Base-by-base conservation (phyloP, 2,113 vertebrate species). In the Notothenia coriiceps region DNA sequence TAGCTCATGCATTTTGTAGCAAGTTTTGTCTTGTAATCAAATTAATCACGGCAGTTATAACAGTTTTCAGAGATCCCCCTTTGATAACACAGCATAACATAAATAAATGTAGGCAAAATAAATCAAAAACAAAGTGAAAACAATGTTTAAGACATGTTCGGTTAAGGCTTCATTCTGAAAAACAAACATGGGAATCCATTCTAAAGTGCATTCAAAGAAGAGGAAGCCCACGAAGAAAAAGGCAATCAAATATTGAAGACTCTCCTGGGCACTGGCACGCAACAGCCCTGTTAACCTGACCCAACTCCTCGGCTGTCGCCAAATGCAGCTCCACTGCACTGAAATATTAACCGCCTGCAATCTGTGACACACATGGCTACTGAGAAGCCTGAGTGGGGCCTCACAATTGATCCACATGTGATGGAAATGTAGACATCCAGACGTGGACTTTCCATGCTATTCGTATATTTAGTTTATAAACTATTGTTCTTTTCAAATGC, bases 301-400 rank as follows among this genome's bases (percentile, higher is more conserved):
- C 92, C 84, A 80, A 56, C 72, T 92, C 63, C 33, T 60, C 50
- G 74, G 83, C 75, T 80, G 87, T 83, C 72, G 80, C 84, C 77
- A 89, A 92, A 90, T 89, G 74, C 85, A 87, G 81, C 83, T 80
- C 66, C 74, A 74, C 70, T 44, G 57, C 60, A 66, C 83, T 94
- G 80, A 93, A 94, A 93, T 92, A 94, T 94, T 94, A 94, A 94
- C 87, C 43, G 59, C 69, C 65, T 90, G 85, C 86, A 90, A 86
- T 86, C 85, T 86, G 78, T 76, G 79, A 74, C 76, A 85, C 77
- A 78, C 73, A 71, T 33, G 12, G 68, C 62, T 35, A 46, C 70
- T 51, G 87, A 87, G 69, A 70, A n/a, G 54, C 29, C 4, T 77
- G 65, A 59, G 57, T 17, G 10, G 59, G 25, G 25, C 22, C 29